Evolutionary conservation across 2,113 vertebrate genomes (phyloP).

Genomic region (Casuarius casuarius): DNA sequence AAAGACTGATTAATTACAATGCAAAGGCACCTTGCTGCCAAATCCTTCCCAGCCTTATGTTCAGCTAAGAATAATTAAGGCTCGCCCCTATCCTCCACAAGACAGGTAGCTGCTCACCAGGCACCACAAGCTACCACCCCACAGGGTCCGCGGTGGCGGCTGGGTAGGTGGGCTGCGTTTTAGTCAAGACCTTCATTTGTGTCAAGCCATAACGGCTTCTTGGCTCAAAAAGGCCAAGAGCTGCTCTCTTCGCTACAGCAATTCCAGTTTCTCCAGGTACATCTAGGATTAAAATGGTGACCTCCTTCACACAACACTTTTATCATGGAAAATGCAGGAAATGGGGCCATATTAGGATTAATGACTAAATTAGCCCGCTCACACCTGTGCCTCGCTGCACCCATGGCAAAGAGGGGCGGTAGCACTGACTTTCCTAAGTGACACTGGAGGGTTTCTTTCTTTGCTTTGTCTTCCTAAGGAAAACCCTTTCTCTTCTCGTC

Average conservation of each 20-base stretch:
- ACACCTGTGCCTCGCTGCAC: slow-evolving; percentile 3
- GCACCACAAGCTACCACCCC: neutral
- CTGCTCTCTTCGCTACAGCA: neutral
- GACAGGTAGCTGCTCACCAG: neutral
- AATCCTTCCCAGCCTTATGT: slow-evolving; percentile 54
- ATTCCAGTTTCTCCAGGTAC: neutral
- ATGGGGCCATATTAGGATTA: neutral
- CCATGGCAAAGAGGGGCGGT: neutral
- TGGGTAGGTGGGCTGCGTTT: neutral
- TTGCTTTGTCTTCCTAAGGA: neutral
- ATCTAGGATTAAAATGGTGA: neutral
- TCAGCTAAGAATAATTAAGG: slow-evolving; percentile 44
- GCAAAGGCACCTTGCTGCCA: slow-evolving; percentile 35
- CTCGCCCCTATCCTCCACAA: neutral
- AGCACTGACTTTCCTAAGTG: neutral
- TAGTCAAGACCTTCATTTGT: neutral
- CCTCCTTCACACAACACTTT: neutral
- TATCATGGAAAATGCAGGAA: neutral
- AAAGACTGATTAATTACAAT: slow-evolving; percentile 44
- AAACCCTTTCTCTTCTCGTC: neutral
- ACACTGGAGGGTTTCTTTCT: neutral
- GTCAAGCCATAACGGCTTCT: neutral
- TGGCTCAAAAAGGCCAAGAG: accelerated
- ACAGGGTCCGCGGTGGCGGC: neutral
- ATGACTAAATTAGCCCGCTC: neutral